phyloP scores from a whole-genome alignment of 2,888 invertebrate species.

The Lydus trimaculatus region DNA sequence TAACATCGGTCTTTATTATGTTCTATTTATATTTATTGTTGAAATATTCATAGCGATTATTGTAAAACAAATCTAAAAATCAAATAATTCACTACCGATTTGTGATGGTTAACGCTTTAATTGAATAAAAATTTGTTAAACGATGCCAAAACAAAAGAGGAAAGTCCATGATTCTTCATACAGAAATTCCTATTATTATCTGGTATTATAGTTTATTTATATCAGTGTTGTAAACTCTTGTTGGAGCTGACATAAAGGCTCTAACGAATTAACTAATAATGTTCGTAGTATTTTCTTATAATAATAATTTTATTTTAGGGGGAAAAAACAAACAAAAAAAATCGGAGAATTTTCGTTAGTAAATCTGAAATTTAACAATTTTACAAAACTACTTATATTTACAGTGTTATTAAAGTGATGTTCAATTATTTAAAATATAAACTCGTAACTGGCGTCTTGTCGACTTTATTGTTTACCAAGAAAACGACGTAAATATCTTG shows the following conservation, averaged over 20 bases:
- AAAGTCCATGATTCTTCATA: background rate
- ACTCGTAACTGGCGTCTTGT: background rate
- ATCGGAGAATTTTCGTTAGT: background rate
- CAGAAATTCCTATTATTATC: background rate
- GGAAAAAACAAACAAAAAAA: background rate
- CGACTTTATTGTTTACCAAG: background rate
- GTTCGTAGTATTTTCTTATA: background rate
- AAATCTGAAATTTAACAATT: too few species aligned
- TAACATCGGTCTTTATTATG: conserved; percentile 38
- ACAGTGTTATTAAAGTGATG: conserved; percentile 13
- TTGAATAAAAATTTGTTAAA: background rate
- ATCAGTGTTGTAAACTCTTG: background rate
- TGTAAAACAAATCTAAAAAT: background rate
- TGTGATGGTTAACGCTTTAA: too few species aligned
- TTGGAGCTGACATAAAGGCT: background rate
- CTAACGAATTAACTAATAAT: conserved; percentile 2
- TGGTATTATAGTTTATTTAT: background rate
- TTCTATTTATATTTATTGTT: conserved; percentile 18
- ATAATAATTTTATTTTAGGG: background rate
- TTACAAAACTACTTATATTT: background rate
- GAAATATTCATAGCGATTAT: background rate
- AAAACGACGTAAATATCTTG: conserved; percentile 13
- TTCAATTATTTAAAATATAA: conserved; percentile 20
- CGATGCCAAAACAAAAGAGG: background rate
- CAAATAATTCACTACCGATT: too few species aligned